phyloP scores from a whole-genome alignment of 2,888 invertebrate species.

The Bombylius major region DNA sequence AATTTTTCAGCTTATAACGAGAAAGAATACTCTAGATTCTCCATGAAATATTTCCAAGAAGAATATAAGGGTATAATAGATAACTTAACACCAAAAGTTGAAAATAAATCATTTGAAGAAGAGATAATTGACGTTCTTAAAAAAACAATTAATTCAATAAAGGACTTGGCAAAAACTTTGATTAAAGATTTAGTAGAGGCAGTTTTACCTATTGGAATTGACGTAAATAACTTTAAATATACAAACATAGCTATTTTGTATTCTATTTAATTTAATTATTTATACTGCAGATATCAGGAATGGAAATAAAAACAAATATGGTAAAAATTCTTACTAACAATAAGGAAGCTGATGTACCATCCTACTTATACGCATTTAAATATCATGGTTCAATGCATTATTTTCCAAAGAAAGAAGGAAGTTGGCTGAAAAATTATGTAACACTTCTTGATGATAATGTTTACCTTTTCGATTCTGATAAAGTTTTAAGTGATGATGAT shows the following conservation, averaged over 20 bases:
- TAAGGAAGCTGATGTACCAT: not conserved
- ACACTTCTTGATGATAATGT: constrained; percentile 41
- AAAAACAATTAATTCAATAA: too few species aligned
- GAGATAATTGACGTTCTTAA: not conserved
- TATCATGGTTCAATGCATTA: constrained; percentile 21
- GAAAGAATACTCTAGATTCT: not conserved
- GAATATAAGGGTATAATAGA: not conserved
- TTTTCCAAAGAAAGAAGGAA: constrained; percentile 17
- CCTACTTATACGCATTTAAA: constrained; percentile 33
- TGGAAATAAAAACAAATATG: not conserved
- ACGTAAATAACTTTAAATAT: not conserved
- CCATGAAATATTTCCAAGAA: not conserved
- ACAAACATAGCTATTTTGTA: too few species aligned
- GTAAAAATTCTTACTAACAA: not conserved
- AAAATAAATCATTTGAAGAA: too few species aligned
- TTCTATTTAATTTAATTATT: not conserved
- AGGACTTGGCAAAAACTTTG: too few species aligned
- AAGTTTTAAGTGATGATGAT: constrained; percentile 20
- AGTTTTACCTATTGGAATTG: not conserved
- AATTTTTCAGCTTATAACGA: not conserved
- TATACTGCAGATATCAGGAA: not conserved
- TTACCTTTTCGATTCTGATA: constrained; percentile 32
- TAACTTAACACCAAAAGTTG: not conserved
- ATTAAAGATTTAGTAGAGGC: too few species aligned
- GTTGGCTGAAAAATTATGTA: constrained; percentile 23